These are phyloP conservation scores for Athetis lepigone DNA, from an alignment of 2,888 invertebrate species.

Conservation along the genomic window DNA sequence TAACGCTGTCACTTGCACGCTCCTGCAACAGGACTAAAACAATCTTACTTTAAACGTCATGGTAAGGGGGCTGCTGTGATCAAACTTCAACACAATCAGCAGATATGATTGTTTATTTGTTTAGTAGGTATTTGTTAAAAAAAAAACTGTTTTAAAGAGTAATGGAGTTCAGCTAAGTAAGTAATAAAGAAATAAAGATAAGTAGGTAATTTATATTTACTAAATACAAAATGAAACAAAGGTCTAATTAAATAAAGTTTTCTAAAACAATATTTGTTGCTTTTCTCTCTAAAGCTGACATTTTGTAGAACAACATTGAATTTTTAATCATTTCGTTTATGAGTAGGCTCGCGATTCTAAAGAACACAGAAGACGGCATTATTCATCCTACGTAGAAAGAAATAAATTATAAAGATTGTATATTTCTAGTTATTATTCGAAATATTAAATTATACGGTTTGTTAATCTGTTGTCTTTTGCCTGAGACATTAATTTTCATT, in stretches of 20 bases:
- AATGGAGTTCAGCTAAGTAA: no score
- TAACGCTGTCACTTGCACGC: no score
- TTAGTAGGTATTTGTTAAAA: no score
- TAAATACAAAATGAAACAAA: slow-evolving; percentile 25
- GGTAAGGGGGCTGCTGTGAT: no score
- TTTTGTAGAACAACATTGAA: slow-evolving; percentile 59
- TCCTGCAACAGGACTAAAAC: no score
- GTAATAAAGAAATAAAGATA: not conserved
- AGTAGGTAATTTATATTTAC: slow-evolving; percentile 16
- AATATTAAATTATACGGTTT: not conserved
- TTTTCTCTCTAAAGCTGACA: slow-evolving; percentile 59
- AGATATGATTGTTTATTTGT: no score
- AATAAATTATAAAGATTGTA: not conserved
- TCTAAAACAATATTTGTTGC: slow-evolving; percentile 57
- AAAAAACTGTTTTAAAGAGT: not conserved
- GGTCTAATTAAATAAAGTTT: slow-evolving; percentile 43
- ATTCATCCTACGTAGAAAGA: slow-evolving; percentile 6
- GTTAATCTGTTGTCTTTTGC: not conserved
- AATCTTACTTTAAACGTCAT: no score
- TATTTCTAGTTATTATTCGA: not conserved
- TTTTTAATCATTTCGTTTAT: slow-evolving; percentile 63
- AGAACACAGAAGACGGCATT: slow-evolving; percentile 27
- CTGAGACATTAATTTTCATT: not conserved
- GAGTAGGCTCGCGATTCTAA: slow-evolving; percentile 59
- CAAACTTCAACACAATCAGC: no score